Percentiles rank a stretch among this genome's conserved stretches.
These are phyloP conservation scores for Archocentrus centrarchus DNA, from an alignment of 2,113 vertebrate species.

Conservation along the genomic window DNA sequence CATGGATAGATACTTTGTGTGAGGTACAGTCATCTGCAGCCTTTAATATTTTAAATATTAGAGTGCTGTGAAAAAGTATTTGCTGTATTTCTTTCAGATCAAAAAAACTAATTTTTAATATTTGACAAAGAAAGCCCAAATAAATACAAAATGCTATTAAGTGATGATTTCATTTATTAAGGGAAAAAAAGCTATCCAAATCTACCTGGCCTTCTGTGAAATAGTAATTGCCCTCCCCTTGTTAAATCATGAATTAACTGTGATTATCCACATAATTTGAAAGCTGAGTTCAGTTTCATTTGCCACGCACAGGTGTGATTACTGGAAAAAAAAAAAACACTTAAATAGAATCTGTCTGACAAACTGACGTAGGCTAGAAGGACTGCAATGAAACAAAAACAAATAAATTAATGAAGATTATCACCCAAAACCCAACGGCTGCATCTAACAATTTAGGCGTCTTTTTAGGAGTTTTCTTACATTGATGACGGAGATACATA, in stretches of 20 bases:
- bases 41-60: not conserved
- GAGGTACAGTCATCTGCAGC: not conserved
- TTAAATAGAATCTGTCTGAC: not conserved
- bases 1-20: not conserved
- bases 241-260: not conserved
- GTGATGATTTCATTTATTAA: not conserved
- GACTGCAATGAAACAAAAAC: too few species aligned
- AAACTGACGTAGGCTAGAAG: not conserved
- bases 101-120: not conserved
- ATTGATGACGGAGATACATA: too few species aligned
- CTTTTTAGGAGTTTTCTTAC: too few species aligned
- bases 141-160: not conserved
- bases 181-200: not conserved
- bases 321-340: not conserved
- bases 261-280: not conserved
- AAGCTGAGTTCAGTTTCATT: not conserved
- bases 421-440: too few species aligned
- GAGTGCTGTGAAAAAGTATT: too few species aligned
- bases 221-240: not conserved
- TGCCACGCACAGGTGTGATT: not conserved
- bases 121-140: not conserved
- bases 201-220: not conserved
- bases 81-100: not conserved
- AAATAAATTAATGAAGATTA: too few species aligned
- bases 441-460: too few species aligned